These are phyloP conservation scores for Callyntrura sp. DNA, from an alignment of 2,888 invertebrate genomes.

Conservation along the genomic window DNA sequence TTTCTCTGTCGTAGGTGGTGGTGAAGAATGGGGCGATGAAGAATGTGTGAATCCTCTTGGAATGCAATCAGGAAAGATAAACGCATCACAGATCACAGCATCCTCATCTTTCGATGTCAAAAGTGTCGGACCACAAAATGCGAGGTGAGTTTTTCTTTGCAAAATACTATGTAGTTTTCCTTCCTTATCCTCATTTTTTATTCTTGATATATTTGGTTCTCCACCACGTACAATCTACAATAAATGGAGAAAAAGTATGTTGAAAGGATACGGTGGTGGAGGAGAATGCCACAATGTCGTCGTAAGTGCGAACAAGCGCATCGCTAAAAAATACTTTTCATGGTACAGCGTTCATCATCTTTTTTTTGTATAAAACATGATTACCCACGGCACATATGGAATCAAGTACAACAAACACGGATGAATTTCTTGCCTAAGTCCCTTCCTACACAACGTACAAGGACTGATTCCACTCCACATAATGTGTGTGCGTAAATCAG, in stretches of 20 bases:
- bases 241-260: neutral
- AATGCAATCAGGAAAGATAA: conserved; percentile 94
- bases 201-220: conserved; percentile 48
- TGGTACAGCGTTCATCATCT: neutral
- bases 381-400: neutral
- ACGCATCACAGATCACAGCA: conserved; percentile 93
- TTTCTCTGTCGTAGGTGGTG: conserved; percentile 75
- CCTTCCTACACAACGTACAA: neutral
- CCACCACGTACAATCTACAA: neutral
- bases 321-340: neutral
- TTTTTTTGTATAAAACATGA: neutral
- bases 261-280: neutral
- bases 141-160: conserved; percentile 89
- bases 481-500: conserved; percentile 3
- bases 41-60: conserved; percentile 92
- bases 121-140: conserved; percentile 94
- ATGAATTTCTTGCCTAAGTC: neutral
- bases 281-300: neutral
- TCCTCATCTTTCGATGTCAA: conserved; percentile 94
- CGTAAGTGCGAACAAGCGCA: neutral
- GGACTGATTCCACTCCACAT: neutral
- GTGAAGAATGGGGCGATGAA: conserved; percentile 86
- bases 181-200: neutral
- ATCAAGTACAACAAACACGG: neutral
- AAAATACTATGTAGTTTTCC: conserved; percentile 12